Percentiles rank a stretch among this genome's conserved stretches.
These are phyloP conservation scores for Plectrocnemia conspersa DNA, from an alignment of 1,140 invertebrate genomes.

Conservation along the genomic window DNA sequence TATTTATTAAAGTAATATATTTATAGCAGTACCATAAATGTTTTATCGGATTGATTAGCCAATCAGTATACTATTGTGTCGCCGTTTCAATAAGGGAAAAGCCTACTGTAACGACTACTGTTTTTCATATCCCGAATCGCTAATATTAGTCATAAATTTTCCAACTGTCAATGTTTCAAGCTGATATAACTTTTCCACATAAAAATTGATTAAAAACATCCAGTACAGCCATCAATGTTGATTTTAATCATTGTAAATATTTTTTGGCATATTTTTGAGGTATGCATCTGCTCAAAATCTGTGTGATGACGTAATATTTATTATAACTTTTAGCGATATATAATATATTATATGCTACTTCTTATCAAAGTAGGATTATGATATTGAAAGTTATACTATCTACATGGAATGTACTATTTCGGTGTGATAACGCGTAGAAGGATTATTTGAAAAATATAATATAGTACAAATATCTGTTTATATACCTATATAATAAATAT, in stretches of 20 bases:
- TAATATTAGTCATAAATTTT: constrained; percentile 4
- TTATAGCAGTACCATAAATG: background rate
- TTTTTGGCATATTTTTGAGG: background rate
- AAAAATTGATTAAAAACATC: too few species aligned
- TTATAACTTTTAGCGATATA: background rate
- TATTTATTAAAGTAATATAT: background rate
- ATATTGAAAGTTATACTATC: constrained; percentile 17
- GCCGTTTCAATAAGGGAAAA: background rate
- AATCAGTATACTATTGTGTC: constrained; percentile 8
- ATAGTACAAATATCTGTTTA: too few species aligned
- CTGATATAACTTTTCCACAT: too few species aligned
- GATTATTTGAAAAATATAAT: too few species aligned
- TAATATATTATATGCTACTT: background rate
- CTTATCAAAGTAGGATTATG: constrained; percentile 12
- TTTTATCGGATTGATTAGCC: constrained; percentile 2
- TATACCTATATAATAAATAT: too few species aligned
- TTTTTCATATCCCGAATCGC: background rate
- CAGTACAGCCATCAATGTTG: background rate
- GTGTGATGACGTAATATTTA: background rate
- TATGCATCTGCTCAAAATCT: background rate
- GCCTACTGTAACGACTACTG: background rate
- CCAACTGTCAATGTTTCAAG: too few species aligned
- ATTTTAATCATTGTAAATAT: background rate
- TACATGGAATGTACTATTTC: background rate
- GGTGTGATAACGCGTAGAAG: background rate